These are phyloP conservation scores for Thaumatotibia leucotreta DNA, from an alignment of 1,140 invertebrate species.

Conservation along the genomic window DNA sequence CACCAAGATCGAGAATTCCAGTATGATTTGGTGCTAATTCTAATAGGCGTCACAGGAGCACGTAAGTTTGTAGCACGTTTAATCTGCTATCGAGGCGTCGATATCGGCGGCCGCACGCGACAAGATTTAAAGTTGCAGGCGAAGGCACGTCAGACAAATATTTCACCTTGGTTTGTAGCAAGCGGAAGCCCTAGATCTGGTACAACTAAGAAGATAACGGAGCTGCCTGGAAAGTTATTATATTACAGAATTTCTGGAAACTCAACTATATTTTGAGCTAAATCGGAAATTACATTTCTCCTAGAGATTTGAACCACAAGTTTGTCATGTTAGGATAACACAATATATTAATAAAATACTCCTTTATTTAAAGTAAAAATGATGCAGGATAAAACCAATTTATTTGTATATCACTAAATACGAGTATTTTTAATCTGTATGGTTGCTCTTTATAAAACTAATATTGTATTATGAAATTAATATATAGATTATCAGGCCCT, in stretches of 20 bases:
- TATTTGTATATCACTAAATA: too few relatives aligned
- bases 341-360: too few relatives aligned
- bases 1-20: not conserved
- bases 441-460: too few relatives aligned
- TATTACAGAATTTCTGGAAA: not conserved
- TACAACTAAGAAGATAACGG: conserved; percentile 1
- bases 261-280: too few relatives aligned
- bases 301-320: too few relatives aligned
- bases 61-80: conserved; percentile 4
- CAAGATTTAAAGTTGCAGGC: conserved; percentile 53
- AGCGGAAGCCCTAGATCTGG: conserved; percentile 21
- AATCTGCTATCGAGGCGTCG: conserved; percentile 15
- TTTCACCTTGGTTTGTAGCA: conserved; percentile 47
- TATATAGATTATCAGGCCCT: too few relatives aligned
- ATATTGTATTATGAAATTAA: too few relatives aligned
- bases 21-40: not conserved
- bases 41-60: not conserved
- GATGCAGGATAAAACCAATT: too few relatives aligned
- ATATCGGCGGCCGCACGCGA: conserved; percentile 48
- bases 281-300: too few relatives aligned
- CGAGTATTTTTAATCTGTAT: too few relatives aligned
- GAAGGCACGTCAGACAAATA: conserved; percentile 47
- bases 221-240: not conserved
- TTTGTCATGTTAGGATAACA: too few relatives aligned
- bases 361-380: too few relatives aligned